A percentile compares a stretch with the other conserved stretches of the same genome.
phyloP scores from a whole-genome alignment of 2,888 invertebrate species.

The Allolobophora icterica region DNA sequence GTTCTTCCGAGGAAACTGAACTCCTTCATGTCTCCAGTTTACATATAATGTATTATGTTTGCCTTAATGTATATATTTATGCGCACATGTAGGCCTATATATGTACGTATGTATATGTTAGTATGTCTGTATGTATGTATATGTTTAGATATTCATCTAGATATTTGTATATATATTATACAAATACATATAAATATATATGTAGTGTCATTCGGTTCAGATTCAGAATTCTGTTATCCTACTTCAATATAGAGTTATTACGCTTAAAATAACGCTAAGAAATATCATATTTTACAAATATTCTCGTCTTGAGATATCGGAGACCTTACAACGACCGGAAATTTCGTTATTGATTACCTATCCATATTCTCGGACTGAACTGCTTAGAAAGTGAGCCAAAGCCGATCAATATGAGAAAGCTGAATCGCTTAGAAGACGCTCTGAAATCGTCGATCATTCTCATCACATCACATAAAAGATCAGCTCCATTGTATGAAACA shows the following conservation, averaged over 20 bases:
- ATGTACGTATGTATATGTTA: no score
- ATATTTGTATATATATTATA: no score
- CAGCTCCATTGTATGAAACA: neutral
- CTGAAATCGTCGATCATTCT: neutral
- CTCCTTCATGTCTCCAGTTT: no score
- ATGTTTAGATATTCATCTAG: no score
- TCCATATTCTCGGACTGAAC: neutral
- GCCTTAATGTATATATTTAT: no score
- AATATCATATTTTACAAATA: neutral
- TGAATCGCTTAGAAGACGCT: neutral
- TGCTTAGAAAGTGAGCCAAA: conserved; percentile 1
- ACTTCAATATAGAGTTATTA: neutral
- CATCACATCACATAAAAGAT: neutral
- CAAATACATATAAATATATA: no score
- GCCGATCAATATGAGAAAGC: neutral
- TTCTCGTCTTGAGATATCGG: neutral
- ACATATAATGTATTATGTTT: no score
- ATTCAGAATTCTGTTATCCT: neutral
- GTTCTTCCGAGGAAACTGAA: no score
- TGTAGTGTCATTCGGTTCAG: neutral
- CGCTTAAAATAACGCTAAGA: neutral
- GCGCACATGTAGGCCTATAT: no score
- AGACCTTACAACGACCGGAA: neutral
- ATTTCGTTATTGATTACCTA: neutral
- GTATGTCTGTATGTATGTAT: no score